Percentiles rank a stretch among this genome's conserved stretches.
These are phyloP conservation scores for Metalampra italica DNA, from an alignment of 2,888 invertebrate species.

Conservation along the genomic window DNA sequence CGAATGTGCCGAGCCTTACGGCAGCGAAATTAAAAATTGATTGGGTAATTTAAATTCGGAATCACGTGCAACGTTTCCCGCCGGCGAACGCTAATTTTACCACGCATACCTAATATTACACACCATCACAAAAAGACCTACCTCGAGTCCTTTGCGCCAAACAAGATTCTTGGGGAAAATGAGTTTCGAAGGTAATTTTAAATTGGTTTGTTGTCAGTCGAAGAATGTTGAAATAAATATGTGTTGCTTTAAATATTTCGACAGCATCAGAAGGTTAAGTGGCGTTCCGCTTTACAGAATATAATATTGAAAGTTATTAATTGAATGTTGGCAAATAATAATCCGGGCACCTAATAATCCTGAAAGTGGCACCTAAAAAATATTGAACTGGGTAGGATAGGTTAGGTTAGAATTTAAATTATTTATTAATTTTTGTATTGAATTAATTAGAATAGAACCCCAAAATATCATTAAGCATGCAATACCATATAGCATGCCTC, in stretches of 20 bases:
- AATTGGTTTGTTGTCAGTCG: conserved; percentile 11
- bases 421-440: too few relatives aligned
- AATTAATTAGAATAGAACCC: too few relatives aligned
- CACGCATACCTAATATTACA: conserved; percentile 21
- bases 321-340: too few relatives aligned
- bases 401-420: too few relatives aligned
- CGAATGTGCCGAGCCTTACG: conserved; percentile 8
- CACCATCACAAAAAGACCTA: conserved; percentile 33
- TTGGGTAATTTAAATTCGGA: conserved; percentile 66
- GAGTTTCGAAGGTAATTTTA: neutral
- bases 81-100: conserved; percentile 40
- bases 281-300: too few relatives aligned
- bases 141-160: conserved; percentile 6
- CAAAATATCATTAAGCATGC: too few relatives aligned
- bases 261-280: conserved; percentile 22
- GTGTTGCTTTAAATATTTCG: conserved; percentile 28
- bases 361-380: too few relatives aligned
- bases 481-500: too few relatives aligned
- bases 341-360: too few relatives aligned
- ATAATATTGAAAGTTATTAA: too few relatives aligned
- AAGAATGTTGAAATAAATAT: conserved; percentile 19
- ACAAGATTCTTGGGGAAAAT: neutral
- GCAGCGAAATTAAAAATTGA: conserved; percentile 66
- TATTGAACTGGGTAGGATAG: too few relatives aligned
- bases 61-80: conserved; percentile 54